Percentiles rank a stretch among this genome's conserved stretches.
Evolutionary conservation across 2,113 vertebrate species (phyloP).

Genomic region (Oryzias melastigma): DNA sequence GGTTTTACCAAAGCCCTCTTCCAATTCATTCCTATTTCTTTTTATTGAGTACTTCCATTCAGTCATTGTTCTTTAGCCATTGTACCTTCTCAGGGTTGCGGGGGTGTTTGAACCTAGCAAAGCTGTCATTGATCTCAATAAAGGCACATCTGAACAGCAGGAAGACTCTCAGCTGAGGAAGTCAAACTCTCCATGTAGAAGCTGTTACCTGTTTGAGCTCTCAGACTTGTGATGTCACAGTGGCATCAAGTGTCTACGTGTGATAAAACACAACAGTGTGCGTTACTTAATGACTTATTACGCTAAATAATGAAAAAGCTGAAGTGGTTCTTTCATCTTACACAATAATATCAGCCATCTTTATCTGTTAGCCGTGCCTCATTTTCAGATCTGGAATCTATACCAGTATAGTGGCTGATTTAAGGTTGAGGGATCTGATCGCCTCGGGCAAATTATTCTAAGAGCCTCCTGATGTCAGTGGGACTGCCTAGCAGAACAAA

Average conservation of each 20-base stretch:
- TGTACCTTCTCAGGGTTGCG: too few species aligned
- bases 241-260: too few species aligned
- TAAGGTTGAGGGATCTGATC: slow-evolving; percentile 78
- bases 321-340: slow-evolving; percentile 35
- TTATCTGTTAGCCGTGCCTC: slow-evolving; percentile 61
- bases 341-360: slow-evolving; percentile 52
- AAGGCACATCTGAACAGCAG: not conserved
- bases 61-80: too few species aligned
- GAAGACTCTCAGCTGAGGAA: not conserved
- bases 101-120: not conserved
- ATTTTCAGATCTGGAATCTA: slow-evolving; percentile 74
- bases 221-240: not conserved
- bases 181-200: not conserved
- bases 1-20: too few species aligned
- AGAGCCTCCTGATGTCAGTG: slow-evolving; percentile 82
- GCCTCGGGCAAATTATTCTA: slow-evolving; percentile 83
- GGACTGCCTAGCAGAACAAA: slow-evolving; percentile 84
- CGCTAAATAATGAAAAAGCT: slow-evolving; percentile 40
- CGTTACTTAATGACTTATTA: slow-evolving; percentile 3
- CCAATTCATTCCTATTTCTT: too few species aligned
- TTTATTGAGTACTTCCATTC: too few species aligned
- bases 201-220: not conserved
- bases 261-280: not conserved
- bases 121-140: not conserved
- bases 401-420: slow-evolving; percentile 77